These are phyloP conservation scores for Cnemophilus loriae DNA, from an alignment of 2,113 vertebrate genomes.

Conservation along the genomic window DNA sequence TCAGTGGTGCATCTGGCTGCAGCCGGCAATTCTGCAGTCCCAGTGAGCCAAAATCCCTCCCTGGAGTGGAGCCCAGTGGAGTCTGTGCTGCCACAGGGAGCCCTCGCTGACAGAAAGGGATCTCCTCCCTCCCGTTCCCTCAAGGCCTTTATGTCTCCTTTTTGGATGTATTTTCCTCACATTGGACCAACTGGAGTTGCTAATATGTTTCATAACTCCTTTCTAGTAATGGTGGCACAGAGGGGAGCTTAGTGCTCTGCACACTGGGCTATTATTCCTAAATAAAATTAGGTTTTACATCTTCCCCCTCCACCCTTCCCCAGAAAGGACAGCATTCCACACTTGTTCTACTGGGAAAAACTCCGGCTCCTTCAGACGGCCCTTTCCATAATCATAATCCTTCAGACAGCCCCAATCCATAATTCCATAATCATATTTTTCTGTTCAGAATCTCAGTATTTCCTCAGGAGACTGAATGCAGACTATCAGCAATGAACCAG, in stretches of 20 bases:
- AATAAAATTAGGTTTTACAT: background rate
- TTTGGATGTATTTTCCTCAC: background rate
- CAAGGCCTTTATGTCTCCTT: background rate
- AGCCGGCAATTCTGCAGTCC: background rate
- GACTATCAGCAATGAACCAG: background rate
- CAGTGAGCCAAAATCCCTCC: background rate
- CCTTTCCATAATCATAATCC: background rate
- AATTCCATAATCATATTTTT: background rate
- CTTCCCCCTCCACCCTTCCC: background rate
- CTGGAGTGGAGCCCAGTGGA: background rate
- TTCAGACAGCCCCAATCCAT: no score
- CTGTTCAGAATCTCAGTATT: background rate
- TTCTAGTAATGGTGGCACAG: background rate
- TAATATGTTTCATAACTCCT: background rate
- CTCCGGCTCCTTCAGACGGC: background rate
- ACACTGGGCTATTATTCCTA: background rate
- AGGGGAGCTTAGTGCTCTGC: background rate
- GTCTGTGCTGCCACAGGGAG: rapidly evolving
- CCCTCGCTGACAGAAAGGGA: background rate
- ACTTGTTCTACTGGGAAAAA: background rate
- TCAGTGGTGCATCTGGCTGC: background rate
- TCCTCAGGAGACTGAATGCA: background rate
- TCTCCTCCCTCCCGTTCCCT: background rate
- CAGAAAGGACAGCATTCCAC: background rate
- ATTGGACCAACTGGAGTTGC: background rate